Conservation (phyloP, 2,888 invertebrate genomes). For the Drosophila infuscata region DNA sequence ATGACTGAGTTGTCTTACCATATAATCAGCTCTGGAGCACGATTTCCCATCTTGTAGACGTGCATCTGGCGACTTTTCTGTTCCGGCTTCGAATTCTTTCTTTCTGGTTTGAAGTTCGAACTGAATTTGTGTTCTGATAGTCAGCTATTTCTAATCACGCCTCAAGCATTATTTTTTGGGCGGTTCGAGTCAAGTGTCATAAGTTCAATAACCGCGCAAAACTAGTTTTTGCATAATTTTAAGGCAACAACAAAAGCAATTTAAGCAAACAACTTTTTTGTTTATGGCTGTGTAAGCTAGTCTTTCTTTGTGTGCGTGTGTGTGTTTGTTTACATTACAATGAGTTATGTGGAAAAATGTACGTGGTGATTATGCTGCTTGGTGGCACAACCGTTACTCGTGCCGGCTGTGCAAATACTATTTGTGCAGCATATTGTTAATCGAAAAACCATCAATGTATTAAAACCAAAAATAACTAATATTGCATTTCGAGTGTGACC, state of each 20-base stretch:
- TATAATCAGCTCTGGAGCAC: slow-evolving; percentile 84
- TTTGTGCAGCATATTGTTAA: slow-evolving; percentile 19
- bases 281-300: slow-evolving; percentile 10
- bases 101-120: slow-evolving; percentile 10
- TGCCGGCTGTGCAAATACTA: slow-evolving; percentile 49
- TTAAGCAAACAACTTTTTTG: slow-evolving; percentile 16
- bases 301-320: background rate
- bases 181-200: slow-evolving; percentile 70
- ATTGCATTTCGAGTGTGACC: slow-evolving; percentile 20
- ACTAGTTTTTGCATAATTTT: slow-evolving; percentile 70
- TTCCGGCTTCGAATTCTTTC: background rate
- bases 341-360: slow-evolving; percentile 2
- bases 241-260: slow-evolving; percentile 32
- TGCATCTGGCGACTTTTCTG: slow-evolving; percentile 47
- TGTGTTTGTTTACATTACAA: slow-evolving; percentile 37
- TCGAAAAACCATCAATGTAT: background rate
- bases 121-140: slow-evolving; percentile 18
- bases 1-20: slow-evolving; percentile 61
- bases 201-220: slow-evolving; percentile 70
- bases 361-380: slow-evolving; percentile 2
- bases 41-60: slow-evolving; percentile 80
- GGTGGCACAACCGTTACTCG: slow-evolving; percentile 29
- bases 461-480: slow-evolving; percentile 14
- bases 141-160: slow-evolving; percentile 23
- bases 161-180: slow-evolving; percentile 45